Evolutionary conservation across 2,113 vertebrate species (phyloP).

Genomic region (Danionella cerebrum): DNA sequence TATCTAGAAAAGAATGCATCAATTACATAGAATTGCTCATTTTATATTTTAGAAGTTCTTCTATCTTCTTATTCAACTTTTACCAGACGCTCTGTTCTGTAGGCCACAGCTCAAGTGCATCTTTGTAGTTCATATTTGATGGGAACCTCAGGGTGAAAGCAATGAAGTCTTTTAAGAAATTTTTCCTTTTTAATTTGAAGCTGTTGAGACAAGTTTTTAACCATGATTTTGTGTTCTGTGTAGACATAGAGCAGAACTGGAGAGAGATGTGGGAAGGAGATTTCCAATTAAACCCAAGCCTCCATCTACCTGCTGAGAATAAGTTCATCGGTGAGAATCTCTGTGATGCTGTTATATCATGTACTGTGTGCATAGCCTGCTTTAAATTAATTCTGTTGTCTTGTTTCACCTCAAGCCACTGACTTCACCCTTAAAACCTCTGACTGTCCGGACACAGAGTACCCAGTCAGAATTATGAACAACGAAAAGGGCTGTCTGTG

Average conservation of each 20-base stretch:
- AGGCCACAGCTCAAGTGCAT: no score
- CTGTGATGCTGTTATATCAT: background rate
- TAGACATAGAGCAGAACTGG: constrained; percentile 82
- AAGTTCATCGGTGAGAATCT: constrained; percentile 83
- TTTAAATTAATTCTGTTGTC: background rate
- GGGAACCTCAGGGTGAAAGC: no score
- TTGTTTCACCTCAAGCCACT: constrained; percentile 65
- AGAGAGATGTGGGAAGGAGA: constrained; percentile 75
- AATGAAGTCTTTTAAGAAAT: no score
- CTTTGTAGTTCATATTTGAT: no score
- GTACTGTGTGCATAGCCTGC: background rate
- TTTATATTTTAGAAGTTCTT: no score
- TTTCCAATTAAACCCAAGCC: constrained; percentile 74
- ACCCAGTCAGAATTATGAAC: constrained; percentile 75
- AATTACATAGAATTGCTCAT: no score
- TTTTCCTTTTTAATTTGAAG: background rate
- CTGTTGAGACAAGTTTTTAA: background rate
- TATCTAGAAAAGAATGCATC: no score
- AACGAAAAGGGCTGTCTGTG: constrained; percentile 81
- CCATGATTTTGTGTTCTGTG: background rate
- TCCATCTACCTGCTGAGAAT: constrained; percentile 89
- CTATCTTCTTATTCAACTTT: no score
- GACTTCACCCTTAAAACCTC: constrained; percentile 86
- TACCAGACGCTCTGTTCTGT: no score
- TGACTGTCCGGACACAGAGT: constrained; percentile 82